These are phyloP conservation scores for Sialia sialis DNA, from an alignment of 2,113 vertebrate genomes.

Conservation along the genomic window DNA sequence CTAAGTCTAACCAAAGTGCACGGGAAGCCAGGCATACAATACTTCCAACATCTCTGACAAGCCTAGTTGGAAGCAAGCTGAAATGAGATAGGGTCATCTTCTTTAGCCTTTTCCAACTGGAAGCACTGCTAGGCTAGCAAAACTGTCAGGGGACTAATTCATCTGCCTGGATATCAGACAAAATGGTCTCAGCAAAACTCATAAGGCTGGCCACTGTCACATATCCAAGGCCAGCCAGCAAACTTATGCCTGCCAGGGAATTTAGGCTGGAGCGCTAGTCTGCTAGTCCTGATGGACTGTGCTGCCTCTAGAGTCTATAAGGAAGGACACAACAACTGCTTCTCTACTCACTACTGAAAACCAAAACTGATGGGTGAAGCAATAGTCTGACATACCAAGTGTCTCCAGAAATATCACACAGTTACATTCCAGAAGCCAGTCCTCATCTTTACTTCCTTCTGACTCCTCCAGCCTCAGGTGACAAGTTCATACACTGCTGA, in stretches of 20 bases:
- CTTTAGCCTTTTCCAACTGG: not conserved
- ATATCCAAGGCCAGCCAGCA: not conserved
- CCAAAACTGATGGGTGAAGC: not conserved
- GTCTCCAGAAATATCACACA: not conserved
- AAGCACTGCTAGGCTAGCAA: not conserved
- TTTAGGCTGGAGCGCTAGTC: not conserved
- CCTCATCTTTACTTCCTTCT: not conserved
- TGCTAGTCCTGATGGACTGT: not conserved
- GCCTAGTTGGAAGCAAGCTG: not conserved
- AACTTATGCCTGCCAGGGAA: not conserved
- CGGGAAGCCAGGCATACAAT: not conserved
- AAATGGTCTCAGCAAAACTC: not conserved
- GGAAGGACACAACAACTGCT: not conserved
- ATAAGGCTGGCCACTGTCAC: not conserved
- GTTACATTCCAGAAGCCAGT: not conserved
- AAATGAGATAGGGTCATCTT: not conserved
- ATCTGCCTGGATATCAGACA: not conserved
- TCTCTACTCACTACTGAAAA: not conserved
- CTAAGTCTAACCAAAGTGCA: not conserved
- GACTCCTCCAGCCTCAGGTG: not conserved
- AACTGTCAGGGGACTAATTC: not conserved
- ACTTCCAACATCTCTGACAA: not conserved
- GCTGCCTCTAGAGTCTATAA: not conserved
- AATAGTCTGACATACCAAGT: not conserved
- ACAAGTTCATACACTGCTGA: not conserved